These are phyloP conservation scores for Yasuhikotakia modesta DNA, from an alignment of 2,797 vertebrate species.

Conservation along the genomic window DNA sequence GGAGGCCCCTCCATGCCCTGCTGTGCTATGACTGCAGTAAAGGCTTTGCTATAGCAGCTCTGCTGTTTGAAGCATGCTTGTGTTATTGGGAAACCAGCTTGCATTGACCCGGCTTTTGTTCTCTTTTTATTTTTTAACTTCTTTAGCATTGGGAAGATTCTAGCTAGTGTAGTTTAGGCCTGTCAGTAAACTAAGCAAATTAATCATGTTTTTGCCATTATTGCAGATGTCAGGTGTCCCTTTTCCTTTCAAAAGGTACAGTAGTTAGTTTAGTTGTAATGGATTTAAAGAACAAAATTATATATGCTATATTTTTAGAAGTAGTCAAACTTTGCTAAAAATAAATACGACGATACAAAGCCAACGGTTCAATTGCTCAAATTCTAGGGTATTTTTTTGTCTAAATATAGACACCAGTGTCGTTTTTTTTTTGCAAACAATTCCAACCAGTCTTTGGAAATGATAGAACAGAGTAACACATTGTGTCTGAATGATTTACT, in stretches of 20 bases:
- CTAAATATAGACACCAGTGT: not conserved
- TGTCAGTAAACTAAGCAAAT: not conserved
- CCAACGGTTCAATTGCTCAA: not conserved
- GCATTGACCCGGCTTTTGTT: not conserved
- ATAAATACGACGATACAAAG: not conserved
- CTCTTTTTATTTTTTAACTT: not conserved
- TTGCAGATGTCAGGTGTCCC: not conserved
- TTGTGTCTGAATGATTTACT: not conserved
- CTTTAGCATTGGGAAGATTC: not conserved
- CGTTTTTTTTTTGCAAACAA: not conserved
- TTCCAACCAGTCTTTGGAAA: not conserved
- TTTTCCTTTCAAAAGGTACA: too few relatives aligned
- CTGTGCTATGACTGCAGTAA: conserved; percentile 49
- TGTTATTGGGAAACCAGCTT: conserved; percentile 37
- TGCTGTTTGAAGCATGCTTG: conserved; percentile 59
- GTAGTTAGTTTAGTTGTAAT: not conserved
- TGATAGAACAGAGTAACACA: not conserved
- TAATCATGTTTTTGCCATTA: not conserved
- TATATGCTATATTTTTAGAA: not conserved
- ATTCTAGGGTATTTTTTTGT: not conserved
- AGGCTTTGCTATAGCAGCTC: conserved; percentile 41
- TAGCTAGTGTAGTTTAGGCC: not conserved
- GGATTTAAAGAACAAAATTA: not conserved
- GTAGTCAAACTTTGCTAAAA: not conserved
- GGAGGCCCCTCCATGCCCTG: conserved; percentile 56